Base-by-base conservation (phyloP, 2,888 invertebrate species). In the Eristalinus aeneus region DNA sequence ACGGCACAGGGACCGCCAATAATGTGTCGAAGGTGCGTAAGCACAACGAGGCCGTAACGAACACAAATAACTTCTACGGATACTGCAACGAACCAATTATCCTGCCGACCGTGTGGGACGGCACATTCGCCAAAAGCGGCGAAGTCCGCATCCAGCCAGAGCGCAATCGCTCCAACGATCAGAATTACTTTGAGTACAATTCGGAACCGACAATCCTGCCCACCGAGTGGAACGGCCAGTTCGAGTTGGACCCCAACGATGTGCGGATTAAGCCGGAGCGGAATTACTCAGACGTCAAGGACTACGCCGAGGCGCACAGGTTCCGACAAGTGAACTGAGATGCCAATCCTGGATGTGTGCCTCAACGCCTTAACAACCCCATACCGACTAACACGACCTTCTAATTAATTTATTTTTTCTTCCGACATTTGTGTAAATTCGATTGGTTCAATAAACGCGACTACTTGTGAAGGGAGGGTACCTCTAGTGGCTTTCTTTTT, bases 41-140 rank as follows among this genome's bases (percentile, higher is more conserved):
- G 9, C 90, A 92, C 34, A 92, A 92, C 88, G 91, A 91, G 72
- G 91, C 90, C 79, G 89, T 91, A 34, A 92, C 92, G 56, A 90
- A 92, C 60, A 90, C 92, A 12, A 90, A 89, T 16, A 91, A 92
- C 69, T 92, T 92, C 79, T 92, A 91, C 72, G 92, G 92, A 11
- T 91, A 84, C 78, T 89, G 72, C 58, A 90, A 89, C 60, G 92
- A 92, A 36, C 91, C 92, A 36, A 91, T 88, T 73, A 88, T 91
- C 23, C 81, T 92, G 88, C 92, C 93, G 58, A 88, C 92, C 31
- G 88, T 88, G 27, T 93, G 93, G 93, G 91, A 92, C 84, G 93
- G 93, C 6, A 92, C 91, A 9, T 93, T 93, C 76, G 90, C 90
- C 9, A 90, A 90, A 75, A 89, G 91, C 77, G 90, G 89, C 56